These are phyloP conservation scores for Folsomia candida DNA, from an alignment of 2,888 invertebrate species.

Conservation along the genomic window DNA sequence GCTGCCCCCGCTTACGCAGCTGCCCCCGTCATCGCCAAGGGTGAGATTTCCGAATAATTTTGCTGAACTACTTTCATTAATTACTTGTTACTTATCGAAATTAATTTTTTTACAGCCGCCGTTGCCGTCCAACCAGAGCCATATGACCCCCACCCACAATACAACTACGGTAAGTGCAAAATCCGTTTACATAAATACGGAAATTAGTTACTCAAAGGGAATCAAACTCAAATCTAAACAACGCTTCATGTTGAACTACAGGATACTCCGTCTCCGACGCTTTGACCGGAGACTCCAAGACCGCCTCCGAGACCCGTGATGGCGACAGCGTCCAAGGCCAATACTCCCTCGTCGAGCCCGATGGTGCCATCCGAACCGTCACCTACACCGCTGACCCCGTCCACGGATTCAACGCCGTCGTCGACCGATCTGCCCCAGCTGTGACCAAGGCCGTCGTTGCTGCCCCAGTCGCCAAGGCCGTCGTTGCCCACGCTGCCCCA, in stretches of 20 bases:
- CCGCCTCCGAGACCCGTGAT: constrained; percentile 22
- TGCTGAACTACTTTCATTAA: neutral
- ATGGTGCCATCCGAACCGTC: constrained; percentile 35
- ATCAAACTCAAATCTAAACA: too few relatives aligned
- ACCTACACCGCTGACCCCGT: constrained; percentile 23
- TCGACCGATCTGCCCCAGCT: constrained; percentile 12
- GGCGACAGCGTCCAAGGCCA: constrained; percentile 39
- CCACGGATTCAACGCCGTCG: constrained; percentile 25
- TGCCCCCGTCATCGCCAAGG: constrained; percentile 16
- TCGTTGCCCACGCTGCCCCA: constrained; percentile 33
- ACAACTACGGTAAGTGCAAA: too few relatives aligned
- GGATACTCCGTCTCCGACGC: constrained; percentile 29
- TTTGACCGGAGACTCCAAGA: constrained; percentile 30
- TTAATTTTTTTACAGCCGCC: neutral
- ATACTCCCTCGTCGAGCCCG: constrained; percentile 40
- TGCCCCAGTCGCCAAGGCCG: constrained; percentile 2
- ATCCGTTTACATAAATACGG: too few relatives aligned
- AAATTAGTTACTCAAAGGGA: too few relatives aligned
- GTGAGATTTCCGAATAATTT: neutral
- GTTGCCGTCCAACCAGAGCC: constrained; percentile 22
- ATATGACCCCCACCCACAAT: constrained; percentile 29
- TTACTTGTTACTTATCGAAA: neutral
- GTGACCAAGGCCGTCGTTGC: neutral
- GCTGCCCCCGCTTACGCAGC: constrained; percentile 22
- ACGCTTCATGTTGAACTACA: too few relatives aligned